Percentiles rank a stretch among this genome's conserved stretches.
These are phyloP conservation scores for Scartelaos histophorus DNA, from an alignment of 2,113 vertebrate genomes.

Conservation along the genomic window DNA sequence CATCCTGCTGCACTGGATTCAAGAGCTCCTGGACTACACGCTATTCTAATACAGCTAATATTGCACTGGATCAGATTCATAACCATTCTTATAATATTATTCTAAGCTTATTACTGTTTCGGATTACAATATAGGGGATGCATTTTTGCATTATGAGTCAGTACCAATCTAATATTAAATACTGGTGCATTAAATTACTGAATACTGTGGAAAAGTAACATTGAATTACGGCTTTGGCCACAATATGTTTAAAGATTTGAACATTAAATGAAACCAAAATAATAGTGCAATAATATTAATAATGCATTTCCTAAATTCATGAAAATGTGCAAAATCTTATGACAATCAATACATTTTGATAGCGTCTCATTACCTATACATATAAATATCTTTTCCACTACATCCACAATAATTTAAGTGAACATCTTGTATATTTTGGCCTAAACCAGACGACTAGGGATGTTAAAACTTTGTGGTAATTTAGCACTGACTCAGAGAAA, in stretches of 20 bases:
- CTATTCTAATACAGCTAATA: neutral
- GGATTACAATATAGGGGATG: neutral
- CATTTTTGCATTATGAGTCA: constrained; percentile 20
- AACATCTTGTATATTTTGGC: neutral
- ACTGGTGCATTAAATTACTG: neutral
- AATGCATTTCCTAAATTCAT: no score
- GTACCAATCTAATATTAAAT: neutral
- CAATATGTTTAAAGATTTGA: no score
- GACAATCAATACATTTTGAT: no score
- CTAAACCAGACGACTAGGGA: neutral
- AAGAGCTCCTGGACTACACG: neutral
- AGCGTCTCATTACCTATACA: no score
- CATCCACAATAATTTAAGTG: neutral
- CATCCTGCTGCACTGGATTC: constrained; percentile 32
- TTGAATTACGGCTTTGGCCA: neutral
- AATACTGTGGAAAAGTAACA: neutral
- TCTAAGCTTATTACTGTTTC: constrained; percentile 1
- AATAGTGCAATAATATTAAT: no score
- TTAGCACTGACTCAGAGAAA: constrained; percentile 12
- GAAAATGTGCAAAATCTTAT: no score
- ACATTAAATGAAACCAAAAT: no score
- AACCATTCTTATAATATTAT: constrained; percentile 8
- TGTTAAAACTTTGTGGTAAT: neutral
- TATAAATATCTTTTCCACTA: neutral
- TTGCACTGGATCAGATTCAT: neutral